phyloP scores from a whole-genome alignment of 2,797 vertebrate genomes.

The Galagoides demidoff region DNA sequence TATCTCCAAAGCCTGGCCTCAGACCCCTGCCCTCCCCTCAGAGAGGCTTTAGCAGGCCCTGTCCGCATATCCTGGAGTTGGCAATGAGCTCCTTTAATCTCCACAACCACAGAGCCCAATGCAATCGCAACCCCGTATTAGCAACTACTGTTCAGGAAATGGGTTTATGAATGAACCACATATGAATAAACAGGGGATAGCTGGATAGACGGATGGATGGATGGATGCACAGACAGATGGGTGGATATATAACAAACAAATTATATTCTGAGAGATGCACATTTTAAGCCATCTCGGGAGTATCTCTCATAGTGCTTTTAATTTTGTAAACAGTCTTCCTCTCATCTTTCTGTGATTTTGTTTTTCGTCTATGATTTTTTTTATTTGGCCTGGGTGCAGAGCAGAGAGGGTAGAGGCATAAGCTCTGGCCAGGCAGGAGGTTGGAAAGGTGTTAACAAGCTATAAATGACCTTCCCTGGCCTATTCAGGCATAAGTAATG shows the following conservation, averaged over 20 bases:
- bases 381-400: neutral
- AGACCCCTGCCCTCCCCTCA: neutral
- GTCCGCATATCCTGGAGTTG: too few species aligned
- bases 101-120: neutral
- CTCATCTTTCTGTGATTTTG: conserved; percentile 65
- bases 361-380: conserved; percentile 55
- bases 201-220: neutral
- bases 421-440: conserved; percentile 90
- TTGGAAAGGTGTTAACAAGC: conserved; percentile 94
- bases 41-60: neutral
- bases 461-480: conserved; percentile 95
- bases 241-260: neutral
- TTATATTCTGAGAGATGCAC: neutral
- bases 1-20: neutral
- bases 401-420: neutral
- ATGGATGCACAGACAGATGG: neutral
- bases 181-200: neutral
- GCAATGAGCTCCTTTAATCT: neutral
- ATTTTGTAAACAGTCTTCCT: conserved; percentile 55
- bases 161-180: neutral
- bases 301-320: neutral
- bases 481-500: conserved; percentile 96
- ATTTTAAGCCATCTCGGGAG: neutral
- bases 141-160: neutral
- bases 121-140: fast-evolving